Evolutionary conservation across 2,113 vertebrate species (phyloP).

Genomic region (Casuarius casuarius): DNA sequence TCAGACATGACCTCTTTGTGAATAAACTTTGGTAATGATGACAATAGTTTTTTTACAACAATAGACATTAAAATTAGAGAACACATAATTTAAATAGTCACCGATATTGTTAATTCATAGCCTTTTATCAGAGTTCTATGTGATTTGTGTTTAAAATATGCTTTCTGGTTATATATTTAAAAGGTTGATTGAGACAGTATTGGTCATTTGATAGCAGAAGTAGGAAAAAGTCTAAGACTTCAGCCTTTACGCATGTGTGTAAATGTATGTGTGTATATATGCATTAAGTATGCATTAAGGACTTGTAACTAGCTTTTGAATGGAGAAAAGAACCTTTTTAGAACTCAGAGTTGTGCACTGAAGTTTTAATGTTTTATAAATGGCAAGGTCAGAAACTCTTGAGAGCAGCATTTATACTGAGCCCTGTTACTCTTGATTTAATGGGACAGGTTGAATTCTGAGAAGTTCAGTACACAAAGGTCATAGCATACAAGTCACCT

Average conservation of each 20-base stretch:
- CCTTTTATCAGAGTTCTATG: neutral
- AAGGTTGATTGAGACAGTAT: neutral
- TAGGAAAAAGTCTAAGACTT: neutral
- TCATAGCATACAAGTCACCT: neutral
- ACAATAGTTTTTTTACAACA: neutral
- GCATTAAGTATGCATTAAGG: too few relatives aligned
- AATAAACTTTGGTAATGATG: neutral
- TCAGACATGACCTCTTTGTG: neutral
- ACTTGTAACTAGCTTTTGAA: neutral
- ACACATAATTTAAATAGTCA: neutral
- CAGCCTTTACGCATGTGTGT: neutral
- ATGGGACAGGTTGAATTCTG: neutral
- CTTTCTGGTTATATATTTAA: neutral
- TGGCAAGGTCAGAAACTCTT: neutral
- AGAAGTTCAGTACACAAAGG: neutral
- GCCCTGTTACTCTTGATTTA: neutral
- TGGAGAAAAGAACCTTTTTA: neutral
- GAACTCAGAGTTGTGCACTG: too few relatives aligned
- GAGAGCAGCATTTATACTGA: neutral
- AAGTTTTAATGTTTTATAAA: neutral
- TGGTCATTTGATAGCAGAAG: neutral
- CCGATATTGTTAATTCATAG: neutral
- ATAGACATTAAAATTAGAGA: neutral
- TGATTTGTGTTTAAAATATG: neutral
- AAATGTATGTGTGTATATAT: neutral